phyloP scores from a whole-genome alignment of 2,888 invertebrate species.

The Drosophila siamana region DNA sequence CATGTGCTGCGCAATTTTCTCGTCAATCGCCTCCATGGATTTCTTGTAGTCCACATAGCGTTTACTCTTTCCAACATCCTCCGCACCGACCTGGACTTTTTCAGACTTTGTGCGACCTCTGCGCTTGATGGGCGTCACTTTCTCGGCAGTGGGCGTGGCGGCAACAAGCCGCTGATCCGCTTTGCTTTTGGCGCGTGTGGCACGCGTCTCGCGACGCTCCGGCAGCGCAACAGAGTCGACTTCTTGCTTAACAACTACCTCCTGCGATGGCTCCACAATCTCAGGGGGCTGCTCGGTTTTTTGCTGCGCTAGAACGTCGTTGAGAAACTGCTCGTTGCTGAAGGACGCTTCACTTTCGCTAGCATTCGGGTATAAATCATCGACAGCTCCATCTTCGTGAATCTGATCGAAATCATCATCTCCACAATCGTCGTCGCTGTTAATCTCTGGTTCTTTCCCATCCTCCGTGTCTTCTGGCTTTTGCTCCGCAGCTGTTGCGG shows the following conservation, averaged over 20 bases:
- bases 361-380: slow-evolving; percentile 16
- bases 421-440: background rate
- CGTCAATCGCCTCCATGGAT: slow-evolving; percentile 77
- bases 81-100: slow-evolving; percentile 9
- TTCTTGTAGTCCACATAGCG: slow-evolving; percentile 57
- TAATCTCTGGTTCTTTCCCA: slow-evolving; percentile 8
- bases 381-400: slow-evolving; percentile 7
- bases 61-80: slow-evolving; percentile 31
- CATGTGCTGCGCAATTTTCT: slow-evolving; percentile 82
- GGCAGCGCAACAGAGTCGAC: background rate
- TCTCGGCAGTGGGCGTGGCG: slow-evolving; percentile 10
- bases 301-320: slow-evolving; percentile 46
- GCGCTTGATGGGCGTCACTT: slow-evolving; percentile 16
- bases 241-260: slow-evolving; percentile 11
- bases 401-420: slow-evolving; percentile 11
- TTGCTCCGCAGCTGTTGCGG: background rate
- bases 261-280: background rate
- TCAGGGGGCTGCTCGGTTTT: background rate
- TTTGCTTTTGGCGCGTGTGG: slow-evolving; percentile 58
- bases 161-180: slow-evolving; percentile 18
- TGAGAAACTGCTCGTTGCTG: slow-evolving; percentile 67
- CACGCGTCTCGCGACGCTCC: slow-evolving; percentile 63
- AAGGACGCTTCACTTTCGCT: slow-evolving; percentile 49
- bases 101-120: slow-evolving; percentile 25
- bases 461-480: slow-evolving; percentile 19